phyloP scores from a whole-genome alignment of 2,888 invertebrate species.

The Torymus tubicola region DNA sequence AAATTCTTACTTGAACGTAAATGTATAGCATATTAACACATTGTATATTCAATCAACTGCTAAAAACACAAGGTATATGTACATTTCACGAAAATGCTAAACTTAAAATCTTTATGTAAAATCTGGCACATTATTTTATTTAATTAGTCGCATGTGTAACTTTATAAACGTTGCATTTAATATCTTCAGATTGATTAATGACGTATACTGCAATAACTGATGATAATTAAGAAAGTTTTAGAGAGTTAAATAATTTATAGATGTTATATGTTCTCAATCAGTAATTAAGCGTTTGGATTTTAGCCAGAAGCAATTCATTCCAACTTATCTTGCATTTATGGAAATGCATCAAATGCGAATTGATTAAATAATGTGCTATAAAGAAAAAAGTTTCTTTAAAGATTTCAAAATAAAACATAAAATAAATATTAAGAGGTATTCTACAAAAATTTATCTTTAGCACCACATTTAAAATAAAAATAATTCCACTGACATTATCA shows the following conservation, averaged over 20 bases:
- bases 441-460: no score
- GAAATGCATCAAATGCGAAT: background rate
- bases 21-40: no score
- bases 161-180: conserved; percentile 15
- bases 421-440: no score
- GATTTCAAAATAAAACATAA: no score
- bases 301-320: conserved; percentile 45
- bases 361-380: background rate
- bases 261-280: conserved; percentile 32
- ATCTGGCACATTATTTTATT: background rate
- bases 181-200: conserved; percentile 32
- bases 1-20: no score
- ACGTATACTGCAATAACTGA: background rate
- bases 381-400: no score
- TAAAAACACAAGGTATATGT: no score
- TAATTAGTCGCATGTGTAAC: background rate
- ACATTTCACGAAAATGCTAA: no score
- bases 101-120: background rate
- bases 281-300: conserved; percentile 42
- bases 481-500: no score
- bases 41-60: no score
- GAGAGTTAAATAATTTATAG: conserved; percentile 33
- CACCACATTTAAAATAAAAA: no score
- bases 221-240: conserved; percentile 12
- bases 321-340: conserved; percentile 19